Percentiles rank a stretch among this genome's conserved stretches.
These are phyloP conservation scores for Scaptomyza caliginosa DNA, from an alignment of 2,888 invertebrate genomes.

Conservation along the genomic window DNA sequence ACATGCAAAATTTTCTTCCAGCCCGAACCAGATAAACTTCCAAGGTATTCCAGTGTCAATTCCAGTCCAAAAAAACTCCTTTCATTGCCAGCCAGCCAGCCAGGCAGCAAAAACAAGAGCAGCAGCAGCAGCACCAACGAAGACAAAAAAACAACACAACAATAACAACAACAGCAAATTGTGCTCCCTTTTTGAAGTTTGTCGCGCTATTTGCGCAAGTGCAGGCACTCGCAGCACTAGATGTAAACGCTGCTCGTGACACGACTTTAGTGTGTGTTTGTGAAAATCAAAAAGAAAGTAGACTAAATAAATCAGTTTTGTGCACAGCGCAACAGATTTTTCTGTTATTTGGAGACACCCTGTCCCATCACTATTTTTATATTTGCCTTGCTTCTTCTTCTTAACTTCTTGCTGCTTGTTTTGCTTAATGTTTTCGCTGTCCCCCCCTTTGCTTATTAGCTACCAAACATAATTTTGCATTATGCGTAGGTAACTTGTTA, in stretches of 20 bases:
- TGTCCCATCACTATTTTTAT: slow-evolving; percentile 37
- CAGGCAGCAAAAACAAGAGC: slow-evolving; percentile 44
- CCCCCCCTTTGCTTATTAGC: slow-evolving; percentile 9
- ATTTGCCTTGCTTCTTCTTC: neutral
- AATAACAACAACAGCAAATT: slow-evolving; percentile 40
- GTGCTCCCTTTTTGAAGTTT: slow-evolving; percentile 78
- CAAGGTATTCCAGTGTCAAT: slow-evolving; percentile 71
- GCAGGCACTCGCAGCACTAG: slow-evolving; percentile 64
- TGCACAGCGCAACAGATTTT: neutral
- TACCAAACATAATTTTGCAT: slow-evolving; percentile 37
- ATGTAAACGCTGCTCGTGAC: slow-evolving; percentile 38
- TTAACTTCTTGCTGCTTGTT: slow-evolving; percentile 3
- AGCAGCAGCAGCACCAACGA: slow-evolving; percentile 19
- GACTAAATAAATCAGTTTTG: neutral
- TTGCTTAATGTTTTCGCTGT: slow-evolving; percentile 15
- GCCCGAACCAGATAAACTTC: slow-evolving; percentile 21
- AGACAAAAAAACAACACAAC: slow-evolving; percentile 19
- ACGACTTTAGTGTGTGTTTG: slow-evolving; percentile 29
- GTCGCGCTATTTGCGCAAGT: slow-evolving; percentile 78
- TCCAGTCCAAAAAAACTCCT: slow-evolving; percentile 74
- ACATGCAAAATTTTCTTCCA: slow-evolving; percentile 43
- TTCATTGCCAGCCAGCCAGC: slow-evolving; percentile 70
- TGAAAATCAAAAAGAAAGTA: neutral
- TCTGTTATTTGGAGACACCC: neutral
- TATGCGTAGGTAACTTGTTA: slow-evolving; percentile 47